A percentile compares a stretch with the other conserved stretches of the same genome.
These are phyloP conservation scores for Sterrhoptilus dennistouni DNA, from an alignment of 2,113 vertebrate species.

Conservation along the genomic window DNA sequence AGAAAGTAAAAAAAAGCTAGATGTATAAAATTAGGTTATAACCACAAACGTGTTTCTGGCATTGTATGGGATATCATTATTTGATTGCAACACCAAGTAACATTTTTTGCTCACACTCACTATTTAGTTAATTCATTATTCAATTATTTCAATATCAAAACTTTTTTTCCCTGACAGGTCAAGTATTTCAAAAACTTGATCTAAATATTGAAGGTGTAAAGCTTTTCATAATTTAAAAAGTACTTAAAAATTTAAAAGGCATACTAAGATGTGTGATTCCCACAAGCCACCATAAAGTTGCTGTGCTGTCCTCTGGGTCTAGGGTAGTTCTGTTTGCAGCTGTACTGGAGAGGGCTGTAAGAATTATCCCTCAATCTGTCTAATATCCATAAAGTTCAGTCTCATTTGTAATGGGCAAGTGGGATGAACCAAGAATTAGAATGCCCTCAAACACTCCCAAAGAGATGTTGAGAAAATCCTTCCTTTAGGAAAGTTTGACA, in stretches of 20 bases:
- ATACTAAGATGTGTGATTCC: neutral
- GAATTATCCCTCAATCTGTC: neutral
- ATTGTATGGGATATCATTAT: neutral
- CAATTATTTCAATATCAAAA: neutral
- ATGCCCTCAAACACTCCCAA: neutral
- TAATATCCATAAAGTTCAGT: neutral
- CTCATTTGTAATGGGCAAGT: neutral
- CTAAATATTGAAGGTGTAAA: neutral
- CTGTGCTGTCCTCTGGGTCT: neutral
- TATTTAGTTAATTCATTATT: neutral
- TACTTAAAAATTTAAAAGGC: neutral
- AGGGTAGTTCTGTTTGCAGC: neutral
- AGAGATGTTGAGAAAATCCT: neutral
- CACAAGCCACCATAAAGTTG: neutral
- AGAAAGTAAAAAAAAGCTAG: neutral
- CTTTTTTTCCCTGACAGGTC: neutral
- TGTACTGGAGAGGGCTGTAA: neutral
- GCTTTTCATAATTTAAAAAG: neutral
- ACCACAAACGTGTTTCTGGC: neutral
- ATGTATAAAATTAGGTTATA: neutral
- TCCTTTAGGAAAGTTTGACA: neutral
- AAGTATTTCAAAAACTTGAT: neutral
- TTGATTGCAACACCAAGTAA: neutral
- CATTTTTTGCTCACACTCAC: neutral
- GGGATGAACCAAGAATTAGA: neutral